Percentiles rank a stretch among this genome's conserved stretches.
These are phyloP conservation scores for Phoxinus phoxinus DNA, from an alignment of 2,113 vertebrate genomes.

Conservation along the genomic window DNA sequence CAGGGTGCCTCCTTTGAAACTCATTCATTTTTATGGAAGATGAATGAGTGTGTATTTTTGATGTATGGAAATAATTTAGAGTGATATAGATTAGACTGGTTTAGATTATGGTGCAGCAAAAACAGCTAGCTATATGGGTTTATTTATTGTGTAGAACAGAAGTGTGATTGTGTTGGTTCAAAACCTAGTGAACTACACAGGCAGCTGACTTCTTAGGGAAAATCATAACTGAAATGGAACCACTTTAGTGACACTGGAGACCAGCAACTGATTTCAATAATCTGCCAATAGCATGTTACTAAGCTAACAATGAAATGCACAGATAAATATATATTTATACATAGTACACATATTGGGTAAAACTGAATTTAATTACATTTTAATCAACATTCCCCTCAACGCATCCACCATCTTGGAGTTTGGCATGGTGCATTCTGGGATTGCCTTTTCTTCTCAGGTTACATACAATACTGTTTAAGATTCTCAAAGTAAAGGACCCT, in stretches of 20 bases:
- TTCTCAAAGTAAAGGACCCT: no score
- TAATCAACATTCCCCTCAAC: not conserved
- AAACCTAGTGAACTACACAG: not conserved
- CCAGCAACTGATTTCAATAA: not conserved
- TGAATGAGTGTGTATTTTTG: slow-evolving; percentile 12
- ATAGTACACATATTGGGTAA: not conserved
- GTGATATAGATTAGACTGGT: not conserved
- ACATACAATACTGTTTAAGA: no score
- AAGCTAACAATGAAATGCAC: not conserved
- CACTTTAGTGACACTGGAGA: not conserved
- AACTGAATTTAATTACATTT: not conserved
- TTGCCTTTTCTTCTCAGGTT: no score
- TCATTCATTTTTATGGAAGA: slow-evolving; percentile 25
- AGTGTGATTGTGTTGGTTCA: slow-evolving; percentile 1
- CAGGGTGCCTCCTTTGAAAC: slow-evolving; percentile 10
- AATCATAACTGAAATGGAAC: slow-evolving; percentile 11
- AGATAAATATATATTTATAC: not conserved
- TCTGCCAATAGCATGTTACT: not conserved
- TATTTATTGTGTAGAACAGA: slow-evolving; percentile 16
- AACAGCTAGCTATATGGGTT: not conserved
- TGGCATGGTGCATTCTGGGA: no score
- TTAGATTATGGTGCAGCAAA: slow-evolving; percentile 20
- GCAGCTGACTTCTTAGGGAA: not conserved
- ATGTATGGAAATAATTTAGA: slow-evolving; percentile 24
- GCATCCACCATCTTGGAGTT: no score